phyloP scores from a whole-genome alignment of 2,797 vertebrate genomes.

The Euphonia xanthogaster region DNA sequence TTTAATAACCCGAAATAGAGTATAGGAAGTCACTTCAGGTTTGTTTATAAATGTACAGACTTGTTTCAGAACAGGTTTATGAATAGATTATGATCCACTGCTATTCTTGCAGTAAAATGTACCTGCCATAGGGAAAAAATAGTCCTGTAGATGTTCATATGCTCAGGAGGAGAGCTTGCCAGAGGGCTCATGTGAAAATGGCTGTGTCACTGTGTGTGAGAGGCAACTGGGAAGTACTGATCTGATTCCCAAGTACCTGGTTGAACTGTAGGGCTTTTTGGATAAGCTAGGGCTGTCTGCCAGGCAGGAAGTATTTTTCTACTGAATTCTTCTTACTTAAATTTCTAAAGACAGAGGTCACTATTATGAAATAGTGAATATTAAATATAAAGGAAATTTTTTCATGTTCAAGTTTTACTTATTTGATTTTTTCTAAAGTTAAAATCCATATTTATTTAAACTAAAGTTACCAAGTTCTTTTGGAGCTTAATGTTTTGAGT shows the following conservation, averaged over 20 bases:
- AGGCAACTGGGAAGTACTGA: not conserved
- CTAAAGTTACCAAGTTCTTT: not conserved
- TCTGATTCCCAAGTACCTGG: not conserved
- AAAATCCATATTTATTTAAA: not conserved
- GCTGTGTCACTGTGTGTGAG: not conserved
- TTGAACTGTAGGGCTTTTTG: not conserved
- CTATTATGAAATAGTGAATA: not conserved
- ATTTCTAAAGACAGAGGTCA: not conserved
- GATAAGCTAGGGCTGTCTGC: not conserved
- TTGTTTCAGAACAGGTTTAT: not conserved
- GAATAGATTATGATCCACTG: not conserved
- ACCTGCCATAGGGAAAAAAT: not conserved
- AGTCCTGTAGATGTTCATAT: not conserved
- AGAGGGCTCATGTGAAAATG: not conserved
- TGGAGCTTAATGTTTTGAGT: not conserved
- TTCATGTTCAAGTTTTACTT: not conserved
- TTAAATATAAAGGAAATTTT: not conserved
- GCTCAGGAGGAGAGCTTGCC: not conserved
- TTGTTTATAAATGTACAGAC: not conserved
- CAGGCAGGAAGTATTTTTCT: not conserved
- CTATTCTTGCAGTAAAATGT: not conserved
- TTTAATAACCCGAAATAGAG: not conserved
- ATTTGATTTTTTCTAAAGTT: not conserved
- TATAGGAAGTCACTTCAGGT: not conserved
- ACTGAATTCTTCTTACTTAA: not conserved